Evolutionary conservation across 2,888 invertebrate genomes (phyloP), one percentile per base, ranked within the genome.

Genomic region (Capitulum mitella): DNA sequence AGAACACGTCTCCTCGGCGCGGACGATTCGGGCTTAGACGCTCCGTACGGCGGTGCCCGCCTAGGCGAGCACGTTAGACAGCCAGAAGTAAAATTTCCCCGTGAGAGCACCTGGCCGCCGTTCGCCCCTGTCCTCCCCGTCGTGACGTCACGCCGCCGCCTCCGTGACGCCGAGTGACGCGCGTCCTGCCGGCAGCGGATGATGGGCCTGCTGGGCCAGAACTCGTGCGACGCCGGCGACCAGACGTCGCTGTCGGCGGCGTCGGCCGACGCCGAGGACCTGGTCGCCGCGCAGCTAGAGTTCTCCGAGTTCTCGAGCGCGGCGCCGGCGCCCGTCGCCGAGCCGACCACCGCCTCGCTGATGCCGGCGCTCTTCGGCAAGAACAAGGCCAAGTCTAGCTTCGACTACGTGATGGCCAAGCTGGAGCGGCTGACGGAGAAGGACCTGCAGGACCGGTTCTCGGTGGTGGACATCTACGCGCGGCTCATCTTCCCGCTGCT

Each of bases 381-480:
- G 22, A 10, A 46, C 16, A 76, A 48, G 29, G n/a, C 43, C 76
- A 46, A 46, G 76, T 29, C 3, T 19, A 76, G 76, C 46, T 76
- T 46, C 46, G 76, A 76, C 14, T 76, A 79, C 58, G 74, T 82
- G n/a, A 81, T 82, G 79, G 77, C 79, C 51, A 81, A 81, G 40
- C 81, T 82, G 82, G 78, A 81, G 32, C 77, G 79, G 0, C 81
- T 80, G 46, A 75, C 79, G 10, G 82, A 82, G 78, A 80, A 80
- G 78, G 82, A 82, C 77, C 54, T 80, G 26, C 79, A 81, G 34
- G 82, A 81, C 46, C 79, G 80, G 37, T 82, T 81, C 77, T 82
- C 82, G 19, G 77, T 80, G 75, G 80, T 82, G 29, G 82, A 82
- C 40, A 74, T 82, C 61, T 82, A 82, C 77, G 79, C 82, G 16